phyloP scores from a whole-genome alignment of 2,888 invertebrate species.

The Drosophila incognita region DNA sequence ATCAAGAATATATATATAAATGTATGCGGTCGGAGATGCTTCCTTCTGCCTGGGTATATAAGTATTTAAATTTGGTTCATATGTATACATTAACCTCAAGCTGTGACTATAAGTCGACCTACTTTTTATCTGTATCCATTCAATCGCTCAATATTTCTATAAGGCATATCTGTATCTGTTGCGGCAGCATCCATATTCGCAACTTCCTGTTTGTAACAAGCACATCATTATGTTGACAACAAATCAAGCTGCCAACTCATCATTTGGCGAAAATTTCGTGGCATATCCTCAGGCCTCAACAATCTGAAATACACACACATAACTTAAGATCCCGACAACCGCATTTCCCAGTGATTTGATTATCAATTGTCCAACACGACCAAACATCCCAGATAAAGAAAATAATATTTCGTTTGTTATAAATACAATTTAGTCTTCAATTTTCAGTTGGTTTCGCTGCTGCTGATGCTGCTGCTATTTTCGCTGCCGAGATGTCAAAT shows the following conservation, averaged over 20 bases:
- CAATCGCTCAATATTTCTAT: neutral
- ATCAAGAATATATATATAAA: neutral
- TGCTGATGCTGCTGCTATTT: constrained; percentile 20
- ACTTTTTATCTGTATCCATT: neutral
- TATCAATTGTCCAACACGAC: constrained; percentile 47
- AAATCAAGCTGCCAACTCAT: constrained; percentile 34
- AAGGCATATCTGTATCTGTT: neutral
- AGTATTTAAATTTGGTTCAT: neutral
- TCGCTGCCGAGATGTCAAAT: constrained; percentile 58
- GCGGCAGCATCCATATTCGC: neutral
- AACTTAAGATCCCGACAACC: neutral
- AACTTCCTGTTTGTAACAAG: constrained; percentile 19
- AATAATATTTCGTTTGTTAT: constrained; percentile 47
- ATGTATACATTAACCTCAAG: neutral
- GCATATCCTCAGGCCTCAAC: constrained; percentile 20
- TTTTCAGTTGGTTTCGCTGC: constrained; percentile 61
- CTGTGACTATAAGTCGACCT: neutral
- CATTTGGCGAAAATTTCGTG: neutral
- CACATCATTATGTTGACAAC: constrained; percentile 18
- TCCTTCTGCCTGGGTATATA: neutral
- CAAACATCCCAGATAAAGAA: constrained; percentile 16
- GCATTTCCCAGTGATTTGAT: constrained; percentile 53
- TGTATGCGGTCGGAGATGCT: neutral
- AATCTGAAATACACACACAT: constrained; percentile 14
- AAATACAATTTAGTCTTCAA: constrained; percentile 69